Evolutionary conservation across 2,113 vertebrate species (phyloP), one percentile per base, ranked within the genome.

Genomic region (Atrichornis clamosus): DNA sequence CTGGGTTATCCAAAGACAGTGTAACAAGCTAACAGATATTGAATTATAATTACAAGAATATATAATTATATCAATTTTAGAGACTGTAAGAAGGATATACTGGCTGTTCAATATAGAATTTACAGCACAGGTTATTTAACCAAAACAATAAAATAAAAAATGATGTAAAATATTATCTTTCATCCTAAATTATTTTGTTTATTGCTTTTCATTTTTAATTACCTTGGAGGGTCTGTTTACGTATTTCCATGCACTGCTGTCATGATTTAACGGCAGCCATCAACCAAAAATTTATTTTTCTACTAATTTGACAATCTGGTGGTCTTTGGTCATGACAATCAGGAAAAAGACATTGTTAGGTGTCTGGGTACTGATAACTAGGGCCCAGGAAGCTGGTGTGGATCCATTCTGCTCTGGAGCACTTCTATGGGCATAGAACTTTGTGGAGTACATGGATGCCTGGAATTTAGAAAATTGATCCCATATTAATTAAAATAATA

Each of bases 21-120:
- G 42, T 78, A 96, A 92, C 80, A 77, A 80, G 59, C 50, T 89
- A 92, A 87, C 63, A 90, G 85, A 85, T 88, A 92, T 1, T 70
- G 64, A 88, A 84, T 92, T 88, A 37, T 42, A 93, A 92, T 77
- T 74, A 86, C 42, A 78, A 80, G 73, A 78, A 63, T 55, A 81
- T 52, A 41, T 39, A 73, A 92, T 76, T 58, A 53, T 42, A 75
- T 47, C 64, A 17, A 12, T 84, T 90, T 85, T 74, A 84, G 56
- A 81, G 35, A 75, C 15, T 39, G 3, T 46, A 58, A 23, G 84
- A 84, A 68, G 32, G 14, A 23, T 68, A 62, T 59, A 21, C 16
- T 90, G 32, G 20, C 22, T 83, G 28, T 65, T 80, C 59, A 80
- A 46, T 35, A 78, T 4, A 93, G 39, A 81, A 47, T 74, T 82